Evolutionary conservation across 2,797 vertebrate species (phyloP), one percentile per base, ranked within the genome.

Genomic region (Loriculus beryllinus): DNA sequence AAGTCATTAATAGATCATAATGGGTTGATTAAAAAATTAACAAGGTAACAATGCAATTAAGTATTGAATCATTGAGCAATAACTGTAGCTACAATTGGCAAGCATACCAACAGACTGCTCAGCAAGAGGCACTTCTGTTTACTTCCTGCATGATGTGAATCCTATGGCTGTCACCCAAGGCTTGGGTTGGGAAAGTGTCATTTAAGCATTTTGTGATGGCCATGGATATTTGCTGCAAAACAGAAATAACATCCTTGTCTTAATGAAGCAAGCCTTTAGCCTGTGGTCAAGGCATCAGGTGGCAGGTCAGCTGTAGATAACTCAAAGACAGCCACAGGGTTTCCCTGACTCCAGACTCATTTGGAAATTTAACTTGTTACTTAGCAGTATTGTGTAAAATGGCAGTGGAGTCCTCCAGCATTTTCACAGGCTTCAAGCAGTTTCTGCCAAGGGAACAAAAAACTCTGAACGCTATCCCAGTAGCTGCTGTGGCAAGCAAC

Each of bases 1-100:
- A 89, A 85, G 79, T 75, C 91, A 90, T 87, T 95, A 93, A 69
- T 68, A 94, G 52, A 90, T 87, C 71, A 82, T 77, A 88, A 92
- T 47, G 71, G 92, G n/a, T 63, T 91, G 76, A 93, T 92, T 86
- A 75, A 93, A 93, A 95, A 86, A 88, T 77, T 89, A 84, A 81
- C 33, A 83, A 45, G 57, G 63, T 82, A 93, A 93, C 79, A 69
- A 60, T 91, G 93, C 74, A 92, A 69, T 91, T 89, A 88, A 68
- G 33, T 29, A 31, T 78, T 35, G 31, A 54, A 75, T 57, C 52
- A 35, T 16, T 45, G 63, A 31, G 89, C 69, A 76, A 52, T 64
- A 94, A 87, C 69, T 14, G 15, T n/a, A 16, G 7, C 69, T 91
- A 72, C 57, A 68, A 35, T 42, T 88, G 67, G 87, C 90, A 83